A percentile compares a stretch with the other conserved stretches of the same genome.
Evolutionary conservation across 1,140 invertebrate genomes (phyloP).

Genomic region (Drosophila virilis): DNA sequence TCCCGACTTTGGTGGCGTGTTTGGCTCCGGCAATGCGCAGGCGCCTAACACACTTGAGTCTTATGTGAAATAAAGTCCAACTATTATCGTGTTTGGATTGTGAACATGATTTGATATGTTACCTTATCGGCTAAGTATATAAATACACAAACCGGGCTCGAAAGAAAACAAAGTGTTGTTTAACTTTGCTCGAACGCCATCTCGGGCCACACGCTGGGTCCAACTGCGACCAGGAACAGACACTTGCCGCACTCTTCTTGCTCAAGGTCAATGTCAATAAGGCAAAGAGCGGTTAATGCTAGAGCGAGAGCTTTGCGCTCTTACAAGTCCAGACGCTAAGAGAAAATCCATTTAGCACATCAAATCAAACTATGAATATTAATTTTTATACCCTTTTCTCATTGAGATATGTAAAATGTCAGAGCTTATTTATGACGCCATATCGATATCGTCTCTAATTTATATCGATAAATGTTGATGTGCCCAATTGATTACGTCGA

Average conservation of each 20-base stretch:
- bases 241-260: slow-evolving; percentile 32
- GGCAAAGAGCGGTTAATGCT: background rate
- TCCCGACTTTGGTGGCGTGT: slow-evolving; percentile 22
- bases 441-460: too few relatives aligned
- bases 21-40: slow-evolving; percentile 22
- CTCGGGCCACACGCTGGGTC: background rate
- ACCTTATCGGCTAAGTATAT: slow-evolving; percentile 5
- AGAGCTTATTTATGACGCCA: too few relatives aligned
- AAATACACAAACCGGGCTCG: background rate
- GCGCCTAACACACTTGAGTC: slow-evolving; percentile 7
- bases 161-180: slow-evolving; percentile 8
- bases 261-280: slow-evolving; percentile 38
- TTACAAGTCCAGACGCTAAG: background rate
- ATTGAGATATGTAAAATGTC: too few relatives aligned
- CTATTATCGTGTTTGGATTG: slow-evolving; percentile 11
- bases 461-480: too few relatives aligned
- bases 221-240: background rate
- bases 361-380: background rate
- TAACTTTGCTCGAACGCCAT: background rate
- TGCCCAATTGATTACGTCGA: too few relatives aligned
- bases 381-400: too few relatives aligned
- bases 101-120: slow-evolving; percentile 12
- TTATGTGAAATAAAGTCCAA: background rate
- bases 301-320: background rate
- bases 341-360: background rate